Evolutionary conservation across 2,797 vertebrate species (phyloP).

Genomic region (Sorex maritimensis): DNA sequence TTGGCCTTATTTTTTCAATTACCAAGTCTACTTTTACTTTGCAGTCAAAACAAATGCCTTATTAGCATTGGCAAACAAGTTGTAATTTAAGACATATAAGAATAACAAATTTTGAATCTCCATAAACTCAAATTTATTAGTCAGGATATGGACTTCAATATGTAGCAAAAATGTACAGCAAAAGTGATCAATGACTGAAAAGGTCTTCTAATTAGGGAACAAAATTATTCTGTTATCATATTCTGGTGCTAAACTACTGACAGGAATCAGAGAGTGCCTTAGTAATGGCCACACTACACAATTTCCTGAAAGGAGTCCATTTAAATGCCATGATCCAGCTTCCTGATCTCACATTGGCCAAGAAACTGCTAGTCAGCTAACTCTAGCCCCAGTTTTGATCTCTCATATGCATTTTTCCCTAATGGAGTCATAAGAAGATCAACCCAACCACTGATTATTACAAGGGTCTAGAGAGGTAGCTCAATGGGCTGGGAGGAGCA

Average conservation of each 20-base stretch:
- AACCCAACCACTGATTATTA: background rate
- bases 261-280: background rate
- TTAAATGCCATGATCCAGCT: background rate
- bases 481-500: no score
- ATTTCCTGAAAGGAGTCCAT: background rate
- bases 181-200: constrained; percentile 28
- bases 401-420: constrained; percentile 37
- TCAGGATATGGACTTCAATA: constrained; percentile 10
- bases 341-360: background rate
- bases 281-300: background rate
- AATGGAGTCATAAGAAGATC: constrained; percentile 46
- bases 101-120: background rate
- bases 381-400: constrained; percentile 25
- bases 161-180: background rate
- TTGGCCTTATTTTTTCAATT: constrained; percentile 1
- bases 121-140: background rate
- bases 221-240: background rate
- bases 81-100: background rate
- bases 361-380: background rate
- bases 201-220: background rate
- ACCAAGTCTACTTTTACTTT: background rate
- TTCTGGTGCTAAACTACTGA: background rate
- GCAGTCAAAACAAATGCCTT: background rate
- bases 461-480: no score
- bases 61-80: background rate